Percentiles rank a stretch among this genome's conserved stretches.
Evolutionary conservation across 2,113 vertebrate genomes (phyloP).

Genomic region (Sinocyclocheilus anshuiensis): DNA sequence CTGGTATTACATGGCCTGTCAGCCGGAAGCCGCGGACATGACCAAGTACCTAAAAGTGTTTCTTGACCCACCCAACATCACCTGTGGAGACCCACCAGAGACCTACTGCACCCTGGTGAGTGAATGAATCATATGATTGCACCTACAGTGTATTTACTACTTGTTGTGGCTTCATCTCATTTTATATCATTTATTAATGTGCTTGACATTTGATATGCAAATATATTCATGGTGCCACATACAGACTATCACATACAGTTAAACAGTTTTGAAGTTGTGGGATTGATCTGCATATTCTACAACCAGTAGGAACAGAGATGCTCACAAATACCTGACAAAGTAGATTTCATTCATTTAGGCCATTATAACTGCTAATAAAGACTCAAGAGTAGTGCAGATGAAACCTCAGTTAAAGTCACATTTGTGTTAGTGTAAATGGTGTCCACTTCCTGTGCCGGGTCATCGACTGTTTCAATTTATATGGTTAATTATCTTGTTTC

Average conservation of each 20-base stretch:
- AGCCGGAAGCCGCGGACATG: constrained; percentile 96
- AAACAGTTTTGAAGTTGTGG: constrained; percentile 4
- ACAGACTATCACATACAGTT: not conserved
- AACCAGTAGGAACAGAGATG: not conserved
- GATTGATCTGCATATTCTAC: not conserved
- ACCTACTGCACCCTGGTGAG: constrained; percentile 98
- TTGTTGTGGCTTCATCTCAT: not conserved
- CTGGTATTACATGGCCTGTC: constrained; percentile 99
- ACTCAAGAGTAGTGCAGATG: not conserved
- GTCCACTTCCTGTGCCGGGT: not conserved
- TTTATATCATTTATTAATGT: not conserved
- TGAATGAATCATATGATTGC: constrained; percentile 47
- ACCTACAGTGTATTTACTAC: not conserved
- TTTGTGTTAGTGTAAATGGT: not conserved
- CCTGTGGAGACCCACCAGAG: constrained; percentile 95
- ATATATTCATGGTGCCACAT: not conserved
- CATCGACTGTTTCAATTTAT: constrained; percentile 14
- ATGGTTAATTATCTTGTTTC: constrained; percentile 20
- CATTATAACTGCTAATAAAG: not conserved
- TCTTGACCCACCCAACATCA: constrained; percentile 94
- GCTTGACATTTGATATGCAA: not conserved
- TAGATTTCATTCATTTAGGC: not conserved
- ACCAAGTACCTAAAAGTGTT: constrained; percentile 93
- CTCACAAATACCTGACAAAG: not conserved
- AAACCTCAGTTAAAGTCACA: not conserved